Evolutionary conservation across 2,797 vertebrate species (phyloP).

Genomic region (Parotocinclus haroldoi): DNA sequence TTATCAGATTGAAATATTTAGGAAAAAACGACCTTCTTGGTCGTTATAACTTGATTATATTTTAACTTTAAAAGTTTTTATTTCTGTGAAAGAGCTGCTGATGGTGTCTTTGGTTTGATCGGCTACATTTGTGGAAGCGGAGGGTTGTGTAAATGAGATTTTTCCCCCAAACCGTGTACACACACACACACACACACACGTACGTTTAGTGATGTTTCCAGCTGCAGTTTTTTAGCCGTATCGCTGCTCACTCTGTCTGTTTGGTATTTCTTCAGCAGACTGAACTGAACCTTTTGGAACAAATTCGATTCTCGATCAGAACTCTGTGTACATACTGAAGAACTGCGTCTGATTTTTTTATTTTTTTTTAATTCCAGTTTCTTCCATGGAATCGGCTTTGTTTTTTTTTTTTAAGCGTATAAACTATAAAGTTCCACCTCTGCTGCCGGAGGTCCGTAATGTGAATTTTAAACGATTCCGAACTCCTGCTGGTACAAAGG

Average conservation of each 20-base stretch:
- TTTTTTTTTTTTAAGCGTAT: too few species aligned
- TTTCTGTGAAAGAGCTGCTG: too few species aligned
- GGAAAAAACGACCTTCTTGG: too few species aligned
- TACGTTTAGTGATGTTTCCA: conserved; percentile 25
- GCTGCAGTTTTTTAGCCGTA: conserved; percentile 52
- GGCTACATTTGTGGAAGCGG: too few species aligned
- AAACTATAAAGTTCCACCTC: background rate
- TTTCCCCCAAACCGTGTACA: background rate
- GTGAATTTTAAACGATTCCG: conserved; percentile 74
- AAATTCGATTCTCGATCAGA: conserved; percentile 65
- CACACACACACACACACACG: conserved; percentile 7
- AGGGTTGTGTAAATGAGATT: too few species aligned
- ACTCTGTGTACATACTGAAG: conserved; percentile 53
- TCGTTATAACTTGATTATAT: too few species aligned
- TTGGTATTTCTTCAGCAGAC: conserved; percentile 92
- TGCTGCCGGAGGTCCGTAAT: conserved; percentile 78
- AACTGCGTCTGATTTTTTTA: conserved; percentile 69
- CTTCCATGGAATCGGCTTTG: too few species aligned
- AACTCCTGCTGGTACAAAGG: conserved; percentile 90
- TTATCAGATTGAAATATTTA: too few species aligned
- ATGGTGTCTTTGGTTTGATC: too few species aligned
- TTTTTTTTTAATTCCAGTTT: too few species aligned
- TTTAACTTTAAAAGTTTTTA: too few species aligned
- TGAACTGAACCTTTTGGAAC: conserved; percentile 74
- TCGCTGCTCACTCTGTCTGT: conserved; percentile 78